Evolutionary conservation across 2,797 vertebrate genomes (phyloP).

Genomic region (Myoxocephalus aenaeus): DNA sequence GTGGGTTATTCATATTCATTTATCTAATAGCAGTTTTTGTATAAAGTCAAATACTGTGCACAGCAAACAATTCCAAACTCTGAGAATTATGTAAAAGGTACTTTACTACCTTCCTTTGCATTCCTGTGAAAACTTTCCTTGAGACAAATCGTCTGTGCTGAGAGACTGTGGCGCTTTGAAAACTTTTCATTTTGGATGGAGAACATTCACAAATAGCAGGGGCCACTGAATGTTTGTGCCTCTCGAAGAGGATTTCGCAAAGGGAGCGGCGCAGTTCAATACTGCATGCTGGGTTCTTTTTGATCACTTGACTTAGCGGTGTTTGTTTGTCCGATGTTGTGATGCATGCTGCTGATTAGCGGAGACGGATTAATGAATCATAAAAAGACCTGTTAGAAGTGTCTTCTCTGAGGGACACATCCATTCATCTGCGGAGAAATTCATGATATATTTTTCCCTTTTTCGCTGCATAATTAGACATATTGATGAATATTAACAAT

Average conservation of each 20-base stretch:
- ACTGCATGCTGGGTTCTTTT: conserved; percentile 59
- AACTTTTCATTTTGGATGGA: conserved; percentile 70
- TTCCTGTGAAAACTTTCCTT: conserved; percentile 23
- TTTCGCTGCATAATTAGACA: conserved; percentile 74
- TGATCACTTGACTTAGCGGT: conserved; percentile 68
- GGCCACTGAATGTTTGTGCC: conserved; percentile 41
- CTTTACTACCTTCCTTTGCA: background rate
- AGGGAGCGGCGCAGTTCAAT: conserved; percentile 55
- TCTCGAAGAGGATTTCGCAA: conserved; percentile 45
- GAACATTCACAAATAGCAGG: conserved; percentile 46
- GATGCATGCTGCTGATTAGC: conserved; percentile 65
- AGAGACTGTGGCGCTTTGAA: conserved; percentile 47
- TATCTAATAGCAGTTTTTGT: background rate
- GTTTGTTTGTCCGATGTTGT: conserved; percentile 76
- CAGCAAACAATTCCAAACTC: background rate
- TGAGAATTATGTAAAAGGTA: background rate
- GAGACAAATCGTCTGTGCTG: conserved; percentile 34
- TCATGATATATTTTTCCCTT: conserved; percentile 78
- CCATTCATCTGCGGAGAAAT: conserved; percentile 52
- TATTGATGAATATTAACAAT: conserved; percentile 85
- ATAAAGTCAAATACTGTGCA: background rate
- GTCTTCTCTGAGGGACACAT: conserved; percentile 62
- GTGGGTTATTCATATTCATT: conserved; percentile 3
- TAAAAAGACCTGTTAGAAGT: conserved; percentile 73
- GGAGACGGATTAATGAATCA: conserved; percentile 78